Base-by-base conservation (phyloP, 2,888 invertebrate species). In the Monochamus alternatus region DNA sequence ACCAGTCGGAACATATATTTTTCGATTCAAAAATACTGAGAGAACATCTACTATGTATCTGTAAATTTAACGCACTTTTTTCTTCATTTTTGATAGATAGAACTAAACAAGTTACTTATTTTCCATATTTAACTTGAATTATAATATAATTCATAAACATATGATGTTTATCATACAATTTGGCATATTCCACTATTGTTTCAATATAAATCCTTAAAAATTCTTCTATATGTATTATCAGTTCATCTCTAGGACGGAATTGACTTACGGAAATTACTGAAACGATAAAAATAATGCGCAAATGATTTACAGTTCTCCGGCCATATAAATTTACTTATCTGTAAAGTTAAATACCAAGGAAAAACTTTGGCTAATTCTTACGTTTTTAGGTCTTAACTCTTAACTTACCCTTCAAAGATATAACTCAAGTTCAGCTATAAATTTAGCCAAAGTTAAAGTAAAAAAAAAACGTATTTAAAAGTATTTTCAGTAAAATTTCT, bases 251-350 rank as follows among this genome's bases (percentile, higher is more conserved):
- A 9, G 1, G 3, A 58, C 12, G n/a, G 7, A 30, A 58, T 3
- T n/a, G 47, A 9, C 9, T 47, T 3, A 12, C 22, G 1, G 22
- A 47, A 47, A 3, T 58, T 58, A 58, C 4, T 3, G 58, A n/a
- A 44, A 12, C 44, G 22, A 64, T 66, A 55, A 55, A 52, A 66
- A 44, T 66, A 52, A 55, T 32, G 30, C 8, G 0, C 9, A 30
- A n/a, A 47, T 31, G 66, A 66, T 66, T 66, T 66, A 66, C 51
- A n/a, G 66, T 14, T 32, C 52, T 71, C 32, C 22, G 52, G n/a
- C 14, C 31, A 44, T 22, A 63, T 63, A 71, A 71, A 71, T 71
- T 63, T 52, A 30, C 71, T 71, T 71, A 71, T 71, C 71, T 62
- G n/a, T 47, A 47, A 60, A 62, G 47, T 69, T 69, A 69, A 69